Conservation (phyloP, 1,140 invertebrate species). For the Dufourea novaeangliae region DNA sequence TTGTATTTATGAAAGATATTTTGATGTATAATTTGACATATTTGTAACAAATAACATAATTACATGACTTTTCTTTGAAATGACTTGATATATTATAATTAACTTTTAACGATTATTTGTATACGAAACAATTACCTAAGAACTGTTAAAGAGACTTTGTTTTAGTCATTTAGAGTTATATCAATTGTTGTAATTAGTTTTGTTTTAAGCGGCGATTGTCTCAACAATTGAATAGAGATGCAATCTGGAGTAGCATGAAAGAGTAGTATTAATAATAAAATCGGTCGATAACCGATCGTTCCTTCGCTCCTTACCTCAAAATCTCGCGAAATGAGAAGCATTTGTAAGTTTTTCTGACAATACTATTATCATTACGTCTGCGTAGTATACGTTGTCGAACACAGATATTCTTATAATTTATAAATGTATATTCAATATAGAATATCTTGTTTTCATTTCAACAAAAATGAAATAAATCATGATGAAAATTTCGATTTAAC, state of each 20-base stretch:
- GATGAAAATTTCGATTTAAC: neutral
- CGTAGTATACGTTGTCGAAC: conserved; percentile 11
- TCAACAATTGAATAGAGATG: neutral
- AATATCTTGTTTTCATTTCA: conserved; percentile 16
- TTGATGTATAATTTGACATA: neutral
- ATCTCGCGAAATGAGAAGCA: neutral
- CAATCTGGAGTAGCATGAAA: neutral
- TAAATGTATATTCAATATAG: neutral
- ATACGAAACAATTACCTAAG: no score
- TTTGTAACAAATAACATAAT: no score
- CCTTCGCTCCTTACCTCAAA: conserved; percentile 39
- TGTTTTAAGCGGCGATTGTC: neutral
- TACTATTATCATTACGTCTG: conserved; percentile 8
- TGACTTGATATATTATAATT: neutral
- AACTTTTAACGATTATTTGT: neutral
- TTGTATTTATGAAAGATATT: neutral
- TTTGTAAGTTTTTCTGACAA: conserved; percentile 31
- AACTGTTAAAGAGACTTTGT: neutral
- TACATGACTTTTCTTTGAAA: neutral
- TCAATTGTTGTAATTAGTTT: neutral
- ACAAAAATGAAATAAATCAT: conserved; percentile 1
- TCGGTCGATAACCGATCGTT: conserved; percentile 30
- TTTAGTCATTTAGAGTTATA: no score
- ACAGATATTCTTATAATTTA: conserved; percentile 19
- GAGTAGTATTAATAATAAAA: conserved; percentile 36